Evolutionary conservation across 2,113 vertebrate species (phyloP).

Genomic region (Physeter macrocephalus): DNA sequence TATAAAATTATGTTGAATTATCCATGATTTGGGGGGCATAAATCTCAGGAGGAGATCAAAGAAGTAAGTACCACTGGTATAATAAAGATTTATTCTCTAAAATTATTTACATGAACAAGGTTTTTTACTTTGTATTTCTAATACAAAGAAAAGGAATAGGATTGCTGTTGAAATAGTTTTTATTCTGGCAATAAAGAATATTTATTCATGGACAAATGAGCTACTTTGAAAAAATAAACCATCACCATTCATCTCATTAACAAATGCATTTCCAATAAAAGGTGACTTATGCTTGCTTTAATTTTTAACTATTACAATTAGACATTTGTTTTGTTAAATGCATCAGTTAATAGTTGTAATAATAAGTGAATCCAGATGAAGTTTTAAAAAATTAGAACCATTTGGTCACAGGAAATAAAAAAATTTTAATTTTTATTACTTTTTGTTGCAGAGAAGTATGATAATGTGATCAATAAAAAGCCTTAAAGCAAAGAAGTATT

Average conservation of each 20-base stretch:
- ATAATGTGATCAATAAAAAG: not conserved
- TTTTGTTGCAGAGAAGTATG: not conserved
- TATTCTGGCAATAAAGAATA: not conserved
- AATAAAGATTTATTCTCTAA: not conserved
- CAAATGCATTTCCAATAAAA: constrained; percentile 11
- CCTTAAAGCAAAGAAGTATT: not conserved
- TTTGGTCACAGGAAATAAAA: not conserved
- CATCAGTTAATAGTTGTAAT: not conserved
- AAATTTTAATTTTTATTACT: not conserved
- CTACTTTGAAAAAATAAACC: not conserved
- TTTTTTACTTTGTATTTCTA: constrained; percentile 16
- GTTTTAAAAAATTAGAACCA: not conserved
- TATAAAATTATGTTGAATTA: not conserved
- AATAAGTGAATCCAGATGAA: not conserved
- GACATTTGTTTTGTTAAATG: not conserved
- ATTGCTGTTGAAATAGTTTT: not conserved
- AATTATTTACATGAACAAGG: not conserved
- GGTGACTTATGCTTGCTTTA: not conserved
- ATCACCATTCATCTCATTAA: not conserved
- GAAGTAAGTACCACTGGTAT: not conserved
- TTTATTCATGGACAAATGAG: not conserved
- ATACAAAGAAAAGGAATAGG: not conserved
- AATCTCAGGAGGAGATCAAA: not conserved
- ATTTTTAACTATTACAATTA: not conserved
- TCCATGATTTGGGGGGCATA: not conserved